These are phyloP conservation scores for Metallyticus violacea DNA, from an alignment of 2,888 invertebrate species.

Conservation along the genomic window DNA sequence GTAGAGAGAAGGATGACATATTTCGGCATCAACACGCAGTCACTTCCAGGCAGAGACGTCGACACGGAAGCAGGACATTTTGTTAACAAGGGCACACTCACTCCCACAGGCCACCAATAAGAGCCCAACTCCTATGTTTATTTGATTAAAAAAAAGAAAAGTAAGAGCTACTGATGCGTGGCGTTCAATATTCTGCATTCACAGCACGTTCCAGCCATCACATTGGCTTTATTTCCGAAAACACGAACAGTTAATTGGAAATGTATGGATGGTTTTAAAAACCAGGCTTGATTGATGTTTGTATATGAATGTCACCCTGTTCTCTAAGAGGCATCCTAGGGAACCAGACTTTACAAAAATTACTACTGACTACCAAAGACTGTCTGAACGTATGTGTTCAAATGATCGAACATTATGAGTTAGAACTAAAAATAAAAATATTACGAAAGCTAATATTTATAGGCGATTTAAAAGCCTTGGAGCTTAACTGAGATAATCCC, in stretches of 20 bases:
- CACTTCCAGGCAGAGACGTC: neutral
- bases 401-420: too few species aligned
- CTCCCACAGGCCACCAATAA: neutral
- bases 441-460: too few species aligned
- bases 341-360: neutral
- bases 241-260: neutral
- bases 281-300: neutral
- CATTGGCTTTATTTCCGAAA: neutral
- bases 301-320: neutral
- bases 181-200: neutral
- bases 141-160: neutral
- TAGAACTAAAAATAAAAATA: too few species aligned
- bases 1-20: conserved; percentile 1
- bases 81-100: neutral
- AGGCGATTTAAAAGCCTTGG: too few species aligned
- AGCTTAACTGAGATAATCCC: too few species aligned
- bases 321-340: neutral
- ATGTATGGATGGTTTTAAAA: neutral
- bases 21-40: conserved; percentile 6
- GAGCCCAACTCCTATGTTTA: neutral
- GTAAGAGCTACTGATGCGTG: too few species aligned
- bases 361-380: too few species aligned
- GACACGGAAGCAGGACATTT: neutral
- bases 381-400: too few species aligned
- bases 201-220: neutral